Evolutionary conservation across 2,888 invertebrate species (phyloP).

Genomic region (Atrina japonica): DNA sequence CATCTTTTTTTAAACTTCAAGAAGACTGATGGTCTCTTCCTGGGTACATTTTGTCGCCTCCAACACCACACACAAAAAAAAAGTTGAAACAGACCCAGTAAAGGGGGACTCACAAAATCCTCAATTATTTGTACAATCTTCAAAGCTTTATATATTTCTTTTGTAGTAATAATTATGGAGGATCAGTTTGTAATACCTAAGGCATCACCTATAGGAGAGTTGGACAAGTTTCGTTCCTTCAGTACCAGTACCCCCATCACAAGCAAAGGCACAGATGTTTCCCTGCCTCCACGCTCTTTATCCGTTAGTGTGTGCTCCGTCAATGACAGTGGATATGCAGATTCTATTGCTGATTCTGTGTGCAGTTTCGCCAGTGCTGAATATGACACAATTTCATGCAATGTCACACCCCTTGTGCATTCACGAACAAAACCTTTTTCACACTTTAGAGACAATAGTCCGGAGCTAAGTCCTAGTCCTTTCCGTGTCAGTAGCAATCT

Average conservation of each 20-base stretch:
- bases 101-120: too few relatives aligned
- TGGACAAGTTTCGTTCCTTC: slow-evolving; percentile 17
- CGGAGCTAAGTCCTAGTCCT: slow-evolving; percentile 11
- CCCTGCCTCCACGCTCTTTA: slow-evolving; percentile 12
- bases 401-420: not conserved
- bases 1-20: too few relatives aligned
- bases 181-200: too few relatives aligned
- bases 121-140: too few relatives aligned
- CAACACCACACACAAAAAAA: too few relatives aligned
- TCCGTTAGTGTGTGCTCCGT: slow-evolving; percentile 20
- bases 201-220: too few relatives aligned
- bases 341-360: slow-evolving; percentile 6
- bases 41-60: too few relatives aligned
- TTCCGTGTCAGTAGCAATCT: too few relatives aligned
- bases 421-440: not conserved
- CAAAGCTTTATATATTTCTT: too few relatives aligned
- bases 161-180: too few relatives aligned
- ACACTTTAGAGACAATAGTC: not conserved
- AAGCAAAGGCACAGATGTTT: not conserved
- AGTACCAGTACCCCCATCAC: slow-evolving; percentile 47
- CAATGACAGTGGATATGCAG: slow-evolving; percentile 40
- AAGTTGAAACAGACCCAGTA: too few relatives aligned
- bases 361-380: slow-evolving; percentile 8
- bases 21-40: too few relatives aligned
- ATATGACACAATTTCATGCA: slow-evolving; percentile 10